Evolutionary conservation across 2,888 invertebrate species (phyloP).

Genomic region (Osedax frankpressi): DNA sequence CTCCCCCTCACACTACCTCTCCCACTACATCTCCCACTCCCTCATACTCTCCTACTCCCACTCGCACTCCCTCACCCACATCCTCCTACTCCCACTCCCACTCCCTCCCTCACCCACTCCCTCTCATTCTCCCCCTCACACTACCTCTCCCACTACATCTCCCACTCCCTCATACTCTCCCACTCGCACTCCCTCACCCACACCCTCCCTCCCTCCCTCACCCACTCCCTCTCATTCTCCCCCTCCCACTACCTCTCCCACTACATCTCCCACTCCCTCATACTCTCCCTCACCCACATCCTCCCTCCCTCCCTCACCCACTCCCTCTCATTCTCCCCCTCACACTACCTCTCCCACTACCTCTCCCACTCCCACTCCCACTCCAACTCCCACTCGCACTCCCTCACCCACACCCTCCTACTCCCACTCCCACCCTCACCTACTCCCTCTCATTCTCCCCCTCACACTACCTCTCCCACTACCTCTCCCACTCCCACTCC

Average conservation of each 20-base stretch:
- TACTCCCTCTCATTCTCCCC: not conserved
- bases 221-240: not conserved
- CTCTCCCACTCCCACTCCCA: not conserved
- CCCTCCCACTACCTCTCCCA: not conserved
- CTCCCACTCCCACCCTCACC: not conserved
- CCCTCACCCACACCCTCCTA: not conserved
- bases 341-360: not conserved
- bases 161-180: too few species aligned
- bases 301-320: not conserved
- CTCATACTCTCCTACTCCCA: not conserved
- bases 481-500: not conserved
- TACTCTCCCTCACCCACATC: not conserved
- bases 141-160: too few species aligned
- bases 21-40: not conserved
- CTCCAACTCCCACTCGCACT: not conserved
- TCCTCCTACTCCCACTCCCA: not conserved
- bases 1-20: not conserved
- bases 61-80: not conserved
- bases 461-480: not conserved
- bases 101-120: not conserved
- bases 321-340: not conserved
- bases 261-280: not conserved
- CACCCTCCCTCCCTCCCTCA: not conserved
- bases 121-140: too few species aligned
- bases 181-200: too few species aligned